phyloP scores from a whole-genome alignment of 2,888 invertebrate species.

The Leptinotarsa rubiginosa region DNA sequence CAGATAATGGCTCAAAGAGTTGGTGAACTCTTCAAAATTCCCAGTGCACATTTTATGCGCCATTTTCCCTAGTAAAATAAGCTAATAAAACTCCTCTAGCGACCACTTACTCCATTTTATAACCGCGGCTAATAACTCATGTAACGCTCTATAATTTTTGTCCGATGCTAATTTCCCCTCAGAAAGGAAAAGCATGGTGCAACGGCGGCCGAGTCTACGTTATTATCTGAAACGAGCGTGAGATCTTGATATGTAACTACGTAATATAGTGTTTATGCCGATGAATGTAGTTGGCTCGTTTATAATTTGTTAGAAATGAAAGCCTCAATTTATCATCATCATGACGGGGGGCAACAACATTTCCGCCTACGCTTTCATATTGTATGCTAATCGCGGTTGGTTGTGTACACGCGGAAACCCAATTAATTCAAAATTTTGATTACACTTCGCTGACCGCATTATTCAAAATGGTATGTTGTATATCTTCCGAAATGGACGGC shows the following conservation, averaged over 20 bases:
- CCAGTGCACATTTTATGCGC: neutral
- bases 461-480: constrained; percentile 25
- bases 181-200: constrained; percentile 46
- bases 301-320: constrained; percentile 56
- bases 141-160: constrained; percentile 46
- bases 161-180: constrained; percentile 42
- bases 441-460: constrained; percentile 36
- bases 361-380: constrained; percentile 56
- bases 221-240: constrained; percentile 48
- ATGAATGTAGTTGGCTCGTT: constrained; percentile 52
- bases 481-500: constrained; percentile 24
- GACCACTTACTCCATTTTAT: constrained; percentile 38
- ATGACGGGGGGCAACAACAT: constrained; percentile 52
- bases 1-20: too few species aligned
- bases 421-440: constrained; percentile 51
- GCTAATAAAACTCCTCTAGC: neutral
- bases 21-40: too few species aligned
- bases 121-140: constrained; percentile 37
- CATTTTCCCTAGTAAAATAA: neutral
- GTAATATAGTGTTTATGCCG: constrained; percentile 43
- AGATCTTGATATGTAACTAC: constrained; percentile 47
- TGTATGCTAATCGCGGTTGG: constrained; percentile 56
- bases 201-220: constrained; percentile 43
- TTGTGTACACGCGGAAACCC: constrained; percentile 56
- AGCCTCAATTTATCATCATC: constrained; percentile 55